Percentiles rank a stretch among this genome's conserved stretches.
Evolutionary conservation across 1,140 invertebrate species (phyloP).

Genomic region (Muscidifurax raptorellus): DNA sequence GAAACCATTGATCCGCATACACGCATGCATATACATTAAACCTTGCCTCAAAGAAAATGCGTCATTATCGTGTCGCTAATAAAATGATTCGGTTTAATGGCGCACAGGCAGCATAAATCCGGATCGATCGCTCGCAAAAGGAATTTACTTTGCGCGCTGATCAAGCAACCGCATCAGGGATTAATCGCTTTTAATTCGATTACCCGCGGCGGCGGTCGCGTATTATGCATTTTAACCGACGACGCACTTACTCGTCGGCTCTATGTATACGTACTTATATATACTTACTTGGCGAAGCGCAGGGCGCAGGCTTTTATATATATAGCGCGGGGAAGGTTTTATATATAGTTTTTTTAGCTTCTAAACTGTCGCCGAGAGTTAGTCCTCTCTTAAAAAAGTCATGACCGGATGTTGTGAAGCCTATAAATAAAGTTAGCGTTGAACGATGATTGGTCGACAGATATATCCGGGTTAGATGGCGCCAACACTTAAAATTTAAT

Average conservation of each 20-base stretch:
- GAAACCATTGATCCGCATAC: no score
- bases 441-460: no score
- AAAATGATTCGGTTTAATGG: conserved; percentile 46
- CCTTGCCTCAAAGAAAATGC: neutral
- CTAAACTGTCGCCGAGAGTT: no score
- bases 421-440: no score
- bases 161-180: neutral
- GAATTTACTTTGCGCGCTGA: conserved; percentile 37
- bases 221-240: conserved; percentile 26
- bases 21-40: neutral
- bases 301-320: neutral
- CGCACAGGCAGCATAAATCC: conserved; percentile 5
- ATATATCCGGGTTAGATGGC: no score
- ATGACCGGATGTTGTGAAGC: no score
- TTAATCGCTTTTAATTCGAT: conserved; percentile 47
- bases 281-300: neutral
- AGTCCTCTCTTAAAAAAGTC: no score
- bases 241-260: conserved; percentile 7
- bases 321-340: no score
- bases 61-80: conserved; percentile 27
- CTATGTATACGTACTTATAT: neutral
- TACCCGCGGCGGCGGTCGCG: neutral
- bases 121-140: conserved; percentile 40
- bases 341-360: no score
- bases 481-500: no score